Base-by-base conservation (phyloP, 2,888 invertebrate species). In the Dicycla oo region DNA sequence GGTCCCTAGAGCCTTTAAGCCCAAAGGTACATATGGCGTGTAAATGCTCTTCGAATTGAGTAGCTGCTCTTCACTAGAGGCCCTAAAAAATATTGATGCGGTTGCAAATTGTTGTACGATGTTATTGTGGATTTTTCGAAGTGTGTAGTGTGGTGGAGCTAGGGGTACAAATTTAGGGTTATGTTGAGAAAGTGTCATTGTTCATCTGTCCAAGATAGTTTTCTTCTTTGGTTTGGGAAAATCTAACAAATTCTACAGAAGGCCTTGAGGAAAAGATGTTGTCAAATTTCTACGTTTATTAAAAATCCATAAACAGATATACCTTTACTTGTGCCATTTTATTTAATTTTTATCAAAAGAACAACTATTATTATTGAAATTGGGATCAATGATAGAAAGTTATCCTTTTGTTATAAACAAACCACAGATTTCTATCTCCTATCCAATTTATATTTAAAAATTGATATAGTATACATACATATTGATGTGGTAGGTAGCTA, bases 1-100 rank as follows among this genome's bases (percentile, higher is more conserved):
- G 81, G 78, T 94, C 95, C 93, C 92, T 73, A 82, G 93, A 91
- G 91, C 85, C 75, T 88, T 90, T 91, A 91, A 90, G 91, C 94
- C 91, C 93, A 88, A 90, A 90, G 87, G 93, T 94, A 92, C 96
- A 96, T 96, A 96, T 96, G 96, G 95, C 95, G 93, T 92, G 86
- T 95, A 96, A 96, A 96, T 93, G 94, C 89, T 88, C 90, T 91
- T 95, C 94, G 94, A 93, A 95, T 95, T 92, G 92, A 92, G 85
- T 82, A 82, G 71, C 83, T 85, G 85, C 88, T 88, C 87, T 86
- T 84, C 87, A 74, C 73, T 69, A 75, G 85, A 88, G 80, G 84
- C 75, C 83, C 86, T 81, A 81, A 88, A 87, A 84, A 85, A 88
- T 86, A 87, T 88, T 83, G 87, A 87, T 89, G 89, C 80, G 88